Evolutionary conservation across 2,797 vertebrate genomes (phyloP), one percentile per base, ranked within the genome.

Genomic region (Gastrophryne carolinensis): DNA sequence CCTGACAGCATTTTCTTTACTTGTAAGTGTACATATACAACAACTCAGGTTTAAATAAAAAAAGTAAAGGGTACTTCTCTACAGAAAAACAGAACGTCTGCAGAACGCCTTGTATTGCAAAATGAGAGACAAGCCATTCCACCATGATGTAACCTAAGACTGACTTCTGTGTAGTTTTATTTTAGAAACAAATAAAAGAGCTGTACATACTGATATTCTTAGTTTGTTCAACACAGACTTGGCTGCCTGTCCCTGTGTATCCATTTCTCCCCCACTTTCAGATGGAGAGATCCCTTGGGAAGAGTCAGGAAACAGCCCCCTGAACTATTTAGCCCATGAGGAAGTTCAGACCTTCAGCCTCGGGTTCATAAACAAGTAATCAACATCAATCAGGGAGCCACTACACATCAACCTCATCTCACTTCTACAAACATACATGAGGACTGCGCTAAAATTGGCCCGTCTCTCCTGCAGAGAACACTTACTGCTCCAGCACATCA

Each of bases 341-440:
- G 92, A 93, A 95, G 93, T 92, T 92, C 87, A 94, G 89, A 90
- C 89, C 87, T 89, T 91, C 87, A 93, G 93, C 90, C 90, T 90
- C 6, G 89, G 92, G 92, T 93, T 92, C 91, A 92, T 93, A 92
- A 93, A 94, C 91, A 90, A 89, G 87, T 90, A 92, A 91, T 87
- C 83, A 88, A 86, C 86, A 95, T 94, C 89, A 92, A 93, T 95
- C 91, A 93, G 84, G 66, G 85, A 83, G 84, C 88, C 86, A 89
- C 88, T 90, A 89, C 82, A 86, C 87, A 89, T 88, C 86, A 87
- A 86, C 84, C 87, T 85, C 86, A 86, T 82, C 70, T 87, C 75
- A 29, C 68, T 72, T 78, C 52, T 37, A 72, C 67, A 76, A 76
- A 76, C 74, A 76, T 39, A 35, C 58, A 44, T 29, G 15, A 30